Percentiles rank a stretch among this genome's conserved stretches.
phyloP scores from a whole-genome alignment of 1,140 invertebrate genomes.

The Coptotermes formosanus region DNA sequence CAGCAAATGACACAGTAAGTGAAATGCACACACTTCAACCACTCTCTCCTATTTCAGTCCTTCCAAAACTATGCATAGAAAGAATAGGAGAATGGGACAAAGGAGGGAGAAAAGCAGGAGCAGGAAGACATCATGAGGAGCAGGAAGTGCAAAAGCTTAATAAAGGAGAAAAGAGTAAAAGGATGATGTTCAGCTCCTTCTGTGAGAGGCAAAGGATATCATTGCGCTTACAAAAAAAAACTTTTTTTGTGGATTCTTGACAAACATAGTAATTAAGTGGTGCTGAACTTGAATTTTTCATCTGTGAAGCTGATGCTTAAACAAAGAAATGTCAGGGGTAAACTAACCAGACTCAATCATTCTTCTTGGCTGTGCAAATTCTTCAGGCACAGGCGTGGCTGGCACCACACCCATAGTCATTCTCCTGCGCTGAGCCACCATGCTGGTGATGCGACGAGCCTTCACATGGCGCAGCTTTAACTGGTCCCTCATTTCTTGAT shows the following conservation, averaged over 20 bases:
- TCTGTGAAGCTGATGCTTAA: background rate
- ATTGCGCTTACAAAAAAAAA: too few relatives aligned
- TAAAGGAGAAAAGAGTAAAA: background rate
- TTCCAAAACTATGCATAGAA: background rate
- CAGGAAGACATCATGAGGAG: too few relatives aligned
- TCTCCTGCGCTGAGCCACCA: background rate
- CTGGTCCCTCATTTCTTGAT: conserved; percentile 44
- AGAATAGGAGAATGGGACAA: background rate
- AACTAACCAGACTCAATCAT: conserved; percentile 6
- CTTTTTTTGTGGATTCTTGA: too few relatives aligned
- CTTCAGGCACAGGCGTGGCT: background rate
- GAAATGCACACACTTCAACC: too few relatives aligned
- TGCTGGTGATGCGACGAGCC: conserved; percentile 41
- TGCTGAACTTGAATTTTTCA: background rate
- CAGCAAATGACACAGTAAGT: background rate
- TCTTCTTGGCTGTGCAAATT: background rate
- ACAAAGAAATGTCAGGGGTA: background rate
- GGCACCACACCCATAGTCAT: background rate
- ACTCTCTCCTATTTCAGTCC: background rate
- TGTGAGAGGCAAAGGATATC: too few relatives aligned
- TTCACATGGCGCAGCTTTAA: conserved; percentile 41
- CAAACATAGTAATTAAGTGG: too few relatives aligned
- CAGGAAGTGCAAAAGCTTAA: too few relatives aligned
- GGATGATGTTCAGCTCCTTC: too few relatives aligned
- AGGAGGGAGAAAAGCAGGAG: too few relatives aligned